These are phyloP conservation scores for Sandelia bainsii DNA, from an alignment of 2,797 vertebrate species.

Conservation along the genomic window DNA sequence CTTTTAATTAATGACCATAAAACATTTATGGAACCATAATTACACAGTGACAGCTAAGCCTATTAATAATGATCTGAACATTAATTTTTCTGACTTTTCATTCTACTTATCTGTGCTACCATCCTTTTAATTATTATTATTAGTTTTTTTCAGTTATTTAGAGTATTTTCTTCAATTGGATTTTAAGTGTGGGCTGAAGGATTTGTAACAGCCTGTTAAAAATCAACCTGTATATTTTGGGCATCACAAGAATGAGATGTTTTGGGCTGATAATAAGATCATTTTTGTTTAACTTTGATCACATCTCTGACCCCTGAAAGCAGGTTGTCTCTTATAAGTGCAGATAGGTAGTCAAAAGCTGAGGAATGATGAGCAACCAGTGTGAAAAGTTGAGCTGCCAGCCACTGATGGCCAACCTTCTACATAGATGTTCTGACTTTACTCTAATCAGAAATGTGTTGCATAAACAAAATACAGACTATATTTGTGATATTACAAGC, in stretches of 20 bases:
- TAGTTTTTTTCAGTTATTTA: constrained; percentile 33
- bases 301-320: no score
- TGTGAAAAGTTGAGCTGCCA: no score
- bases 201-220: not conserved
- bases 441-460: no score
- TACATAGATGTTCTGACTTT: constrained; percentile 3
- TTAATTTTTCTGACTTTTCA: constrained; percentile 72
- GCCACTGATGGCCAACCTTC: no score
- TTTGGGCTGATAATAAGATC: not conserved
- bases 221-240: not conserved
- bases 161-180: constrained; percentile 9
- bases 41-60: constrained; percentile 68
- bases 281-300: no score
- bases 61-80: constrained; percentile 77
- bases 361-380: no score
- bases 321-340: no score
- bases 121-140: constrained; percentile 43
- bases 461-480: no score
- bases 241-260: not conserved
- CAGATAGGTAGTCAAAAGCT: no score
- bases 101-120: constrained; percentile 43
- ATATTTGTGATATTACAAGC: no score
- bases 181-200: constrained; percentile 5
- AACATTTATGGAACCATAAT: constrained; percentile 79
- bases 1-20: constrained; percentile 83